Evolutionary conservation across 2,797 vertebrate genomes (phyloP).

Genomic region (Enteromius mattozi): DNA sequence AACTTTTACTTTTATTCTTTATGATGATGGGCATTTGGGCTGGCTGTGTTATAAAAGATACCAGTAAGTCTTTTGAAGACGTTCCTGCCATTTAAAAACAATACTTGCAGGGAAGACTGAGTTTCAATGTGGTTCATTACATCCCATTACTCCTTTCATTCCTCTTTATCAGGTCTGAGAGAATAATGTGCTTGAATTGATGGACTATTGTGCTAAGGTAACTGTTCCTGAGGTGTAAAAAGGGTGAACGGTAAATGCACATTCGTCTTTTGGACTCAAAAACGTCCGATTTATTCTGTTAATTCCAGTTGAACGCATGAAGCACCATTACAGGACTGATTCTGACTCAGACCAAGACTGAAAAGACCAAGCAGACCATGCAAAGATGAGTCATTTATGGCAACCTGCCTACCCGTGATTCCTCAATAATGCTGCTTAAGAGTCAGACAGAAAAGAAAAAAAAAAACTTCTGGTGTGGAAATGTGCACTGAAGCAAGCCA

Average conservation of each 20-base stretch:
- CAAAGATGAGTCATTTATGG: conserved; percentile 35
- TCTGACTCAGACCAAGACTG: conserved; percentile 38
- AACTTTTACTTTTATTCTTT: conserved; percentile 4
- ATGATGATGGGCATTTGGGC: not conserved
- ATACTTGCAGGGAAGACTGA: conserved; percentile 43
- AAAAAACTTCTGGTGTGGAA: conserved; percentile 30
- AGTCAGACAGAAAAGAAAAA: not conserved
- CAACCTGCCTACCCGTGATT: conserved; percentile 25
- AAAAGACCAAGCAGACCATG: conserved; percentile 38
- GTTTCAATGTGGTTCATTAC: conserved; percentile 44
- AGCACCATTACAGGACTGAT: not conserved
- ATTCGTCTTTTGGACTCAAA: not conserved
- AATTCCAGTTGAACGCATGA: conserved; percentile 29
- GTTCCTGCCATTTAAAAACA: conserved; percentile 45
- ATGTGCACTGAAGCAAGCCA: conserved; percentile 36
- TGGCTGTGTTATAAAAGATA: conserved; percentile 21
- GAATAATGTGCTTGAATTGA: conserved; percentile 36
- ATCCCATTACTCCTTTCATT: conserved; percentile 40
- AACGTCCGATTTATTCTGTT: conserved; percentile 32
- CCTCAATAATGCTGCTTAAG: conserved; percentile 42
- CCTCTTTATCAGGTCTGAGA: conserved; percentile 38
- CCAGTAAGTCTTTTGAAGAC: conserved; percentile 15
- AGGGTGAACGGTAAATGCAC: conserved; percentile 18
- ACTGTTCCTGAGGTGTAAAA: not conserved
- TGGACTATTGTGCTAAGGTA: conserved; percentile 38